Base-by-base conservation (phyloP, 2,888 invertebrate genomes). In the Pseudococcus jackbeardsleyi region DNA sequence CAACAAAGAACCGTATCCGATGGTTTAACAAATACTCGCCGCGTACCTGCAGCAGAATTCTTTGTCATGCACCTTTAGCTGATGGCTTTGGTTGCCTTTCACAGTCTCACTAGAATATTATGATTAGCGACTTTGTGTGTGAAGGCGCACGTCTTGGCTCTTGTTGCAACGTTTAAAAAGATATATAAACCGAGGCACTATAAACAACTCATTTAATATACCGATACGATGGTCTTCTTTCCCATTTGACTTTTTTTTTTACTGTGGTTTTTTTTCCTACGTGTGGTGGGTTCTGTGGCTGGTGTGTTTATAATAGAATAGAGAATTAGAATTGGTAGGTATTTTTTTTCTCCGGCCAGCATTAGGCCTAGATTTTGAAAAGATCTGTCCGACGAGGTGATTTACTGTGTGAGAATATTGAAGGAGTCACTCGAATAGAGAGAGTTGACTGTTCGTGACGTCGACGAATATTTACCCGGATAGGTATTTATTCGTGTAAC, bases 51-150 rank as follows among this genome's bases (percentile, higher is more conserved):
- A 46, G 46, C 12, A 46, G 11, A 50, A 17, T 5, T 50, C 50
- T 50, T 50, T 50, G 50, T 50, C 50, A 50, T 50, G 50, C 50
- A 50, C 50, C 50, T 50, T 15, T 15, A 64, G 64, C n/a, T 64
- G 64, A 33, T 33, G 59, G 8, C 11, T 22, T 64, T 8, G 8
- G 19, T 64, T 19, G 12, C 22, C 64, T 64, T 64, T 64, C 11
- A 64, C 64, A 19, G 9, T 64, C 22, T 22, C 59, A 59, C 15
- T 22, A 64, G 19, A 64, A 64, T 64, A 64, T 64, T 64, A 64
- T 64, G 64, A 64, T 64, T 64, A 64, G 64, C 64, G 64, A 64
- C 64, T 64, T 64, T 50, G 64, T 64, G 64, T 64, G 64, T 22
- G 64, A 22, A 64, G 64, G 64, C 64, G 64, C 64, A 64, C 64